These are phyloP conservation scores for Hemichromis elongatus DNA, from an alignment of 2,113 vertebrate genomes.

Conservation along the genomic window DNA sequence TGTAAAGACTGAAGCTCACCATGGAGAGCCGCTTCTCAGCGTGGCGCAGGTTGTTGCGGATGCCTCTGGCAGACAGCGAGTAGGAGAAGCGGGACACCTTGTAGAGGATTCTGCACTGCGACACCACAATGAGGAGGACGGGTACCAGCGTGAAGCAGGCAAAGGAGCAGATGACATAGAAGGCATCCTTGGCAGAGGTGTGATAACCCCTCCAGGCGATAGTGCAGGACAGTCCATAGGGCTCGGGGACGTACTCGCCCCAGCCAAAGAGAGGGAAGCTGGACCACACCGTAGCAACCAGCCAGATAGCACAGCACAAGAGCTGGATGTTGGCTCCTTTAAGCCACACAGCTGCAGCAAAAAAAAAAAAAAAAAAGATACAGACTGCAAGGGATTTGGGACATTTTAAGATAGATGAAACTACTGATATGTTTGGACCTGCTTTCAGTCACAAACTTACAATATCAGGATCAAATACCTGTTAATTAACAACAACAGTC, in stretches of 20 bases:
- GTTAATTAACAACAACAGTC: neutral
- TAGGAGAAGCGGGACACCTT: constrained; percentile 52
- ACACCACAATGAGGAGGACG: constrained; percentile 56
- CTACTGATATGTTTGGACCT: no score
- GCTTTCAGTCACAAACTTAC: no score
- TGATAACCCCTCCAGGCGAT: constrained; percentile 67
- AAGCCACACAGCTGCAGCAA: constrained; percentile 45
- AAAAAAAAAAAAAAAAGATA: neutral
- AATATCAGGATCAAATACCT: neutral
- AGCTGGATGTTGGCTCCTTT: constrained; percentile 36
- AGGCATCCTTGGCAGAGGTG: constrained; percentile 58
- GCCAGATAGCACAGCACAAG: constrained; percentile 49
- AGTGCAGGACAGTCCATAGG: constrained; percentile 70
- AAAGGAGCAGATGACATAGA: constrained; percentile 70
- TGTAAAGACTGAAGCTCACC: constrained; percentile 11
- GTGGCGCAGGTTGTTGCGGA: constrained; percentile 41
- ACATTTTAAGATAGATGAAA: neutral
- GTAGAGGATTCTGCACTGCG: constrained; percentile 61
- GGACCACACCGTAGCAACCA: constrained; percentile 56
- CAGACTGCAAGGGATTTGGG: neutral
- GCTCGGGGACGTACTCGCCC: constrained; percentile 68
- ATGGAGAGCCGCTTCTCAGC: constrained; percentile 56
- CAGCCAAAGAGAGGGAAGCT: constrained; percentile 67
- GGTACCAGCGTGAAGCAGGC: constrained; percentile 59
- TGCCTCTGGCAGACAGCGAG: constrained; percentile 34